Evolutionary conservation across 2,113 vertebrate species (phyloP).

Genomic region (Aix galericulata): DNA sequence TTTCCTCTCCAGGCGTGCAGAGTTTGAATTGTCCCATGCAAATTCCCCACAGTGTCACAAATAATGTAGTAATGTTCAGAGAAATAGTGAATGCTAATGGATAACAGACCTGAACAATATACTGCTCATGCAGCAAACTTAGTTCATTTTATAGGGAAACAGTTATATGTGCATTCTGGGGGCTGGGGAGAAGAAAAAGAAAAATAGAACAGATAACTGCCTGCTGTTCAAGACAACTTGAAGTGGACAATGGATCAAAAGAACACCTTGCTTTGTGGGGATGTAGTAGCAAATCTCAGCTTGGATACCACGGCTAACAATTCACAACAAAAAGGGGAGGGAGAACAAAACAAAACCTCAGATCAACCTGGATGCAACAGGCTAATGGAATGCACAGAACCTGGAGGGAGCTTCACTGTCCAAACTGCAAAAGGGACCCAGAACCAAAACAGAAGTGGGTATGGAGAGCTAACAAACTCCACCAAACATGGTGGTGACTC

Average conservation of each 20-base stretch:
- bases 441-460: neutral
- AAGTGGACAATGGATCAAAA: neutral
- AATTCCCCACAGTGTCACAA: neutral
- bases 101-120: neutral
- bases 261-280: neutral
- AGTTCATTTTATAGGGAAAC: neutral
- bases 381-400: neutral
- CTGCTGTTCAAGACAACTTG: neutral
- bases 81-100: neutral
- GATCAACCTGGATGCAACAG: constrained; percentile 22
- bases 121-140: constrained; percentile 27
- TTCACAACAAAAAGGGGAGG: constrained; percentile 23
- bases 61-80: neutral
- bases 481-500: neutral
- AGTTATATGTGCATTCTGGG: neutral
- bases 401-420: neutral
- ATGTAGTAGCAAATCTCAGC: neutral
- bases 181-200: neutral
- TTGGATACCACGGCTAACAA: neutral
- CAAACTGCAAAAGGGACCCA: neutral
- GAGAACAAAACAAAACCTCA: constrained; percentile 36
- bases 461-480: neutral
- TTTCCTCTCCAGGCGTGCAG: neutral
- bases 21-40: neutral
- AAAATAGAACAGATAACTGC: neutral